phyloP scores from a whole-genome alignment of 2,797 vertebrate species.

The Rhynchotus rufescens region DNA sequence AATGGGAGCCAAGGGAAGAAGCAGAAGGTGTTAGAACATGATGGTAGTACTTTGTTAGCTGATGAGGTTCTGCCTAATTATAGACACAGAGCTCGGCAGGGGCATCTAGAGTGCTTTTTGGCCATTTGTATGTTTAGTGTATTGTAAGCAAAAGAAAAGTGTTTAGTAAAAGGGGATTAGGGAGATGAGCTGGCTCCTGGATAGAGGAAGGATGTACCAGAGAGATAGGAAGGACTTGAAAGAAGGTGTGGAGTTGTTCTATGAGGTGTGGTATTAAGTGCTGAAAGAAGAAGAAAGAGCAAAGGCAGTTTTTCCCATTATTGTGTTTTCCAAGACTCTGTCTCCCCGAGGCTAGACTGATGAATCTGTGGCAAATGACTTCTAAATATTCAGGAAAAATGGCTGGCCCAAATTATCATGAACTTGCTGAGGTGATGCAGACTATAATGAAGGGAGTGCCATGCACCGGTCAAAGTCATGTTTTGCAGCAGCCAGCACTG shows the following conservation, averaged over 20 bases:
- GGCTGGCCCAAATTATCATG: slow-evolving; percentile 32
- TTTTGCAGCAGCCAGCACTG: background rate
- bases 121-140: slow-evolving; percentile 53
- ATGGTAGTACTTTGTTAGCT: slow-evolving; percentile 59
- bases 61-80: slow-evolving; percentile 47
- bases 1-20: slow-evolving; percentile 38
- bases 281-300: slow-evolving; percentile 62
- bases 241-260: slow-evolving; percentile 47
- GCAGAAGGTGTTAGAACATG: slow-evolving; percentile 42
- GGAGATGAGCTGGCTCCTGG: slow-evolving; percentile 61
- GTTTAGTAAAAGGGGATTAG: slow-evolving; percentile 58
- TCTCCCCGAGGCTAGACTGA: slow-evolving; percentile 50
- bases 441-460: background rate
- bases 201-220: slow-evolving; percentile 58
- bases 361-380: slow-evolving; percentile 47
- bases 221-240: slow-evolving; percentile 69
- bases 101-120: slow-evolving; percentile 45
- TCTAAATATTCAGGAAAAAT: slow-evolving; percentile 51
- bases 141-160: slow-evolving; percentile 47
- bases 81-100: slow-evolving; percentile 27
- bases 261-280: slow-evolving; percentile 58
- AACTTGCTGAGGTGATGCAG: slow-evolving; percentile 19
- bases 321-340: slow-evolving; percentile 53
- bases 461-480: background rate
- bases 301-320: slow-evolving; percentile 61